Evolutionary conservation across 2,888 invertebrate species (phyloP).

Genomic region (Tetanocera ferruginea): DNA sequence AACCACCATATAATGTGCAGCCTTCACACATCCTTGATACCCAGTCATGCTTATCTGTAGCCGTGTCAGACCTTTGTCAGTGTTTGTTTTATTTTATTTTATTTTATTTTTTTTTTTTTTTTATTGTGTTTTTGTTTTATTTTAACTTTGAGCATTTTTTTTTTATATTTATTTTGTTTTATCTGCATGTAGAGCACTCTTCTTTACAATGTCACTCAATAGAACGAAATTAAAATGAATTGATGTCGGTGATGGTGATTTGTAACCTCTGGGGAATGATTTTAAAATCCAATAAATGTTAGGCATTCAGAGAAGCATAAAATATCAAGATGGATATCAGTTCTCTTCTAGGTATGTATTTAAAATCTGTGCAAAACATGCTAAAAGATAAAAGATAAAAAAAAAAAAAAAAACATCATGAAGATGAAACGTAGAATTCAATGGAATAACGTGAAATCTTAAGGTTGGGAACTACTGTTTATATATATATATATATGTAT

Average conservation of each 20-base stretch:
- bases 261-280: constrained; percentile 39
- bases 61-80: constrained; percentile 5
- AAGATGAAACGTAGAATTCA: not conserved
- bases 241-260: constrained; percentile 43
- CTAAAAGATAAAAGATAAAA: constrained; percentile 40
- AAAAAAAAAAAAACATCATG: too few relatives aligned
- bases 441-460: not conserved
- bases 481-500: too few relatives aligned
- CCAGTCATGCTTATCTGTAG: not conserved
- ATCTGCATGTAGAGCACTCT: constrained; percentile 10
- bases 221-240: constrained; percentile 44
- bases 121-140: not conserved
- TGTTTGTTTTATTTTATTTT: not conserved
- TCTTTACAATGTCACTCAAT: constrained; percentile 36
- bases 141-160: not conserved
- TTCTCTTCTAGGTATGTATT: not conserved
- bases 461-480: constrained; percentile 1
- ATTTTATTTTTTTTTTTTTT: not conserved
- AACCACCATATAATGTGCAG: not conserved
- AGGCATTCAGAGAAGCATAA: not conserved
- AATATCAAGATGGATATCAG: not conserved
- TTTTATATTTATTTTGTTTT: constrained; percentile 10
- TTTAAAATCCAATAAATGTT: constrained; percentile 49
- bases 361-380: constrained; percentile 3
- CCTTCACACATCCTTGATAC: not conserved